Conservation (phyloP, 2,113 vertebrate genomes). For the pig (Sus scrofa) region DNA sequence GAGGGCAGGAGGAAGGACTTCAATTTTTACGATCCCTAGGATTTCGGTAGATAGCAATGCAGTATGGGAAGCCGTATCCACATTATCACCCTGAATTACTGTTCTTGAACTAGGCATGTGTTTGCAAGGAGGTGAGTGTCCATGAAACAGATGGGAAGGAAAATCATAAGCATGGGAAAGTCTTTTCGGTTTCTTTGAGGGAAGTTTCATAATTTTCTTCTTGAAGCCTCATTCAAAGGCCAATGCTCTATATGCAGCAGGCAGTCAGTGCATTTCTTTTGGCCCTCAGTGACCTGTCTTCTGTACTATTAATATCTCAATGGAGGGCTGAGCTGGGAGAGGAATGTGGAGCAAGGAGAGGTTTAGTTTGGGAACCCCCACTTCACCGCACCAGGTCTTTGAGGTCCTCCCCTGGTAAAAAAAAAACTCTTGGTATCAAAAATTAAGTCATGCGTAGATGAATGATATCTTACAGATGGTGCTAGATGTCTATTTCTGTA, state of each 20-base stretch:
- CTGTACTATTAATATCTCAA: neutral
- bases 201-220: neutral
- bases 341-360: neutral
- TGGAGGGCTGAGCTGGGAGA: neutral
- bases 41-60: neutral
- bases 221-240: neutral
- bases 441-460: neutral
- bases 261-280: neutral
- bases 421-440: neutral
- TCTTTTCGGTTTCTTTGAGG: neutral
- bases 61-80: neutral
- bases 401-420: too few relatives aligned
- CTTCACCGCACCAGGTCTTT: neutral
- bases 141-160: neutral
- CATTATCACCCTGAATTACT: neutral
- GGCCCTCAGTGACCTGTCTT: neutral
- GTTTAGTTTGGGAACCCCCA: neutral
- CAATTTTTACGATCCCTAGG: neutral
- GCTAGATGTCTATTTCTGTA: too few relatives aligned
- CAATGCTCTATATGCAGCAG: neutral
- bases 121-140: neutral
- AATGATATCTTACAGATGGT: neutral
- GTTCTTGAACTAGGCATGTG: neutral
- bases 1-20: constrained; percentile 52
- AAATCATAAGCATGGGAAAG: neutral